A percentile compares a stretch with the other conserved stretches of the same genome.
These are phyloP conservation scores for Decapterus maruadsi DNA, from an alignment of 2,797 vertebrate species.

Conservation along the genomic window DNA sequence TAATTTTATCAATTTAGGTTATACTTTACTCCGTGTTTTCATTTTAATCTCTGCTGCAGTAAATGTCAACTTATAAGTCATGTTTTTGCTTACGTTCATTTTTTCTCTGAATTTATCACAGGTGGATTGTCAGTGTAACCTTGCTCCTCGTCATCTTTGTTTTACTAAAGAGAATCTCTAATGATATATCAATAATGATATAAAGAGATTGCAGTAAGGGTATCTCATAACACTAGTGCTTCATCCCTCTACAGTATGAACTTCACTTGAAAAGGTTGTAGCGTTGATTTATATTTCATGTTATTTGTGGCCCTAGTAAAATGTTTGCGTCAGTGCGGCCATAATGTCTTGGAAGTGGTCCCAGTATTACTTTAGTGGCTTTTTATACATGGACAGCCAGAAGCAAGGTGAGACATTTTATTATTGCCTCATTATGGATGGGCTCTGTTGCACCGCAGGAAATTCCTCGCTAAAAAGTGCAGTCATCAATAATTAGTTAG, in stretches of 20 bases:
- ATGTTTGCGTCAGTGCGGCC: conserved; percentile 58
- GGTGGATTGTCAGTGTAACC: conserved; percentile 53
- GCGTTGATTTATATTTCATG: conserved; percentile 63
- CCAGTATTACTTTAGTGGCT: conserved; percentile 63
- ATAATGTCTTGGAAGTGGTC: conserved; percentile 70
- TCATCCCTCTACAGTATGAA: not conserved
- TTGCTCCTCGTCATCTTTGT: conserved; percentile 25
- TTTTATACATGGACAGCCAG: conserved; percentile 53
- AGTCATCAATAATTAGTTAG: conserved; percentile 67
- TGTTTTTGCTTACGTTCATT: conserved; percentile 27
- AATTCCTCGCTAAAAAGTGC: conserved; percentile 62
- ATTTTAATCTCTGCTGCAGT: conserved; percentile 39
- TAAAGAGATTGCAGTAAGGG: not conserved
- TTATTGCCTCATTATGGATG: conserved; percentile 68
- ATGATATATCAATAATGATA: conserved; percentile 16
- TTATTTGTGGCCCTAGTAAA: conserved; percentile 66
- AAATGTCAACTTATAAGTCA: conserved; percentile 23
- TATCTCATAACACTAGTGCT: conserved; percentile 12
- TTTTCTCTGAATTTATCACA: conserved; percentile 19
- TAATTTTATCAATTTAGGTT: conserved; percentile 11
- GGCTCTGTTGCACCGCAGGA: conserved; percentile 64
- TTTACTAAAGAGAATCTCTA: not conserved
- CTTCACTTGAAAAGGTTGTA: conserved; percentile 48
- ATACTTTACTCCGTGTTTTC: conserved; percentile 2
- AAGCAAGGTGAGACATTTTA: conserved; percentile 73